Base-by-base conservation (phyloP, 2,113 vertebrate species). In the Macroglossus sobrinus region DNA sequence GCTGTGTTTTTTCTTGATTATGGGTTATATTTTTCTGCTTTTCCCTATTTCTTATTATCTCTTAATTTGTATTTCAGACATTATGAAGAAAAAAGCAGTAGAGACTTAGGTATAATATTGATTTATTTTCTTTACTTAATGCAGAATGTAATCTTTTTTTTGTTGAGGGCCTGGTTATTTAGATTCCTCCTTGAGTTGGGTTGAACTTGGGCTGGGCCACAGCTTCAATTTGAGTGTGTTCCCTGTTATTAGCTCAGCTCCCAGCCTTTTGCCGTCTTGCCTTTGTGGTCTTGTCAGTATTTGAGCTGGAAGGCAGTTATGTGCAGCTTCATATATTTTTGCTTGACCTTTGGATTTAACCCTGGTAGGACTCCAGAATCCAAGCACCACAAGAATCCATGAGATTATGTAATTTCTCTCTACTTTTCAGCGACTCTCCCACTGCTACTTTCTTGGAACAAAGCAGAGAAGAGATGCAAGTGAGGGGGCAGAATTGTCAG, bases 391-490 rank as follows among this genome's bases (percentile, higher is more conserved):
- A 59, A 45, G 47, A 93, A 91, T 40, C 33, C 40, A 61, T 11
- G 21, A 30, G 33, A 86, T 89, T 38, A 59, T 71, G 84, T 7
- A 45, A 80, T 96, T 84, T 91, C 15, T 82, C 50, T 91, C 30
- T 78, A 55, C 26, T 80, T 94, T 92, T 72, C 79, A 89, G 35
- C 47, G 79, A 78, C 55, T 71, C 9, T 61, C 55, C 33, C 38
- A 57, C 50, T 24, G 26, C n/a, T 91, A 50, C 35, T 96, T 96
- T 96, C 64, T 75, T 93, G 33, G 91, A 43, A 69, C 82, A 84
- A 88, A 69, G 64, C 3, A 74, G 76, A 95, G 38, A 78, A 74
- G 71, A 95, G 35, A 78, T 96, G 10, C 4, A 24, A 43, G 43
- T 61, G 35, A 91, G 16, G 18, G 11, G 45, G n/a, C 5, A 61